Evolutionary conservation across 2,888 invertebrate species (phyloP).

Genomic region (Drosophila maculinotata): DNA sequence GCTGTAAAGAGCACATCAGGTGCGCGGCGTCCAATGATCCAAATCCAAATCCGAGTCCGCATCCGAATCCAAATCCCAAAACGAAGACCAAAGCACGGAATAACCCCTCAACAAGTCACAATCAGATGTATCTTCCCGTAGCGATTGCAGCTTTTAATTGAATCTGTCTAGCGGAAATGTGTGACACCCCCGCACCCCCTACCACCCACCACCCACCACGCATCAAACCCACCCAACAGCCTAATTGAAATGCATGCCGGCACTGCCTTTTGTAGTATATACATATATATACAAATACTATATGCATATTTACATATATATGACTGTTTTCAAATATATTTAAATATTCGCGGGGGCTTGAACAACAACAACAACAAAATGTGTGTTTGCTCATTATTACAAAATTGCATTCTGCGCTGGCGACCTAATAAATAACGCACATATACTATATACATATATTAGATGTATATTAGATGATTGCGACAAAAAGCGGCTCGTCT

Average conservation of each 20-base stretch:
- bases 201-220: slow-evolving; percentile 14
- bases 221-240: slow-evolving; percentile 32
- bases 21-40: slow-evolving; percentile 48
- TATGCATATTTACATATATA: background rate
- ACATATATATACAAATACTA: slow-evolving; percentile 10
- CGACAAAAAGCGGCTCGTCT: slow-evolving; percentile 59
- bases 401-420: slow-evolving; percentile 67
- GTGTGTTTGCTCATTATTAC: slow-evolving; percentile 49
- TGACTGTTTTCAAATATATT: slow-evolving; percentile 25
- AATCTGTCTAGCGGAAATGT: slow-evolving; percentile 65
- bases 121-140: slow-evolving; percentile 39
- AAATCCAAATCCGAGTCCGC: slow-evolving; percentile 21
- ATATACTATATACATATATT: slow-evolving; percentile 5
- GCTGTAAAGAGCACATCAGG: slow-evolving; percentile 50
- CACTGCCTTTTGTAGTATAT: slow-evolving; percentile 17
- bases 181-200: slow-evolving; percentile 12
- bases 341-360: slow-evolving; percentile 45
- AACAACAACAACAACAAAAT: slow-evolving; percentile 24
- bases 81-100: slow-evolving; percentile 21
- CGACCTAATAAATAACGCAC: slow-evolving; percentile 57
- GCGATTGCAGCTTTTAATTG: slow-evolving; percentile 43
- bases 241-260: slow-evolving; percentile 64
- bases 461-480: slow-evolving; percentile 62
- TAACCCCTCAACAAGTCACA: slow-evolving; percentile 63
- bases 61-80: slow-evolving; percentile 8